phyloP scores from a whole-genome alignment of 35 echinoderm and acorn worm genomes.

The Lytechinus variegatus region DNA sequence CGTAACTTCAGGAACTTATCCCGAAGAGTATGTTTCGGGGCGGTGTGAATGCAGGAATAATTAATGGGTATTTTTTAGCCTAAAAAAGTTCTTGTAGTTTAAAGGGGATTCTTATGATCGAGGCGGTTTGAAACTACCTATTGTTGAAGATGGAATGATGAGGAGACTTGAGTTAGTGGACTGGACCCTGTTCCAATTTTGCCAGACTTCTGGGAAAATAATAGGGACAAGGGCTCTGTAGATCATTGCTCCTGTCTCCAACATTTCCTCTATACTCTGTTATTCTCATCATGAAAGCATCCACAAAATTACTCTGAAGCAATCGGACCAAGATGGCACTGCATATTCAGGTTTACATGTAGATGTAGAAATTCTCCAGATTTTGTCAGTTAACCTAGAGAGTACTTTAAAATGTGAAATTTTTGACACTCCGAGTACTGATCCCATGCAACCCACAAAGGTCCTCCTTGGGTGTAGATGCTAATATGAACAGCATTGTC shows the following conservation, averaged over 20 bases:
- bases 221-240: background rate
- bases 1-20: too few species aligned
- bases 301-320: background rate
- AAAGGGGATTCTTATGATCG: too few species aligned
- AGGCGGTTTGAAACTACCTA: too few species aligned
- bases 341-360: background rate
- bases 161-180: background rate
- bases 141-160: background rate
- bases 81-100: too few species aligned
- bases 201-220: constrained; percentile 9
- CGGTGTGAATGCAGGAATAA: too few species aligned
- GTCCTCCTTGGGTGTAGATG: background rate
- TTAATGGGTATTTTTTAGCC: too few species aligned
- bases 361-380: too few species aligned
- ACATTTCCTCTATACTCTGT: background rate
- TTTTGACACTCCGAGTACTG: background rate
- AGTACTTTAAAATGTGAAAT: background rate
- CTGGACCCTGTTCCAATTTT: background rate
- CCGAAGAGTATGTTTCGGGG: too few species aligned
- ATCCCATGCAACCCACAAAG: background rate
- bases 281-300: background rate
- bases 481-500: background rate
- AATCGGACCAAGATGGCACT: background rate
- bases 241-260: background rate
- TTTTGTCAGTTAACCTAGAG: too few species aligned